Base-by-base conservation (phyloP, 2,797 vertebrate species). In the Cuniculus paca region DNA sequence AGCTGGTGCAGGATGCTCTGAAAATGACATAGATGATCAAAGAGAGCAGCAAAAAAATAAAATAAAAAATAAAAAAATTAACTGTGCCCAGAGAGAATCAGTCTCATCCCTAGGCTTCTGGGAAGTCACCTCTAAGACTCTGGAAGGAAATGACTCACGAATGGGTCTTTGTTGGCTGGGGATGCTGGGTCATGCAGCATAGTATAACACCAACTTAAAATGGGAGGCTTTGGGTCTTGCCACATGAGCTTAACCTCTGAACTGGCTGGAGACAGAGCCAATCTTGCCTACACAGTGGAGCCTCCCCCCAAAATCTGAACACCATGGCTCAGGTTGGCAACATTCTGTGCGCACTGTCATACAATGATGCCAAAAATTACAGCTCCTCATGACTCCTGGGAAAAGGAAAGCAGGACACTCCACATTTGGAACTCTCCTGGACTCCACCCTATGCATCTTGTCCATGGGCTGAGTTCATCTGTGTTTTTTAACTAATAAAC, bases 401-500 rank as follows among this genome's bases (percentile, higher is more conserved):
- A 10, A 90, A 14, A 36, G 20, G 31, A 68, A 68, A 58, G 20
- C 45, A 17, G 65, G 52, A 77, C 52, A 4, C 2, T n/a, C 68
- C 19, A 3, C 26, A 13, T n/a, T 45, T 89, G 63, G 61, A 79
- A 82, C 14, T 42, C 63, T 58, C 48, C 82, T 65, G 42, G 45
- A 39, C 60, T 70, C 78, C 61, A 22, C 5, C 28, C 52, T 61
- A 20, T 36, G 36, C 26, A 58, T 36, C 61, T 74, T 60, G 56
- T 31, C 22, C 19, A 13, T 77, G 68, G 68, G 28, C 20, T 79
- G 45, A 79, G 12, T 87, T 70, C n/a, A 63, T 86, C 19, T 90
- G 20, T 50, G 17, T 56, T 52, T 70, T 63, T 83, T 19, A 54
- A 74, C 58, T n/a, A 82, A 82, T 61, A 85, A 90, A 70, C n/a